These are phyloP conservation scores for Ceratosolen solmsi DNA, from an alignment of 1,140 invertebrate species.

Conservation along the genomic window DNA sequence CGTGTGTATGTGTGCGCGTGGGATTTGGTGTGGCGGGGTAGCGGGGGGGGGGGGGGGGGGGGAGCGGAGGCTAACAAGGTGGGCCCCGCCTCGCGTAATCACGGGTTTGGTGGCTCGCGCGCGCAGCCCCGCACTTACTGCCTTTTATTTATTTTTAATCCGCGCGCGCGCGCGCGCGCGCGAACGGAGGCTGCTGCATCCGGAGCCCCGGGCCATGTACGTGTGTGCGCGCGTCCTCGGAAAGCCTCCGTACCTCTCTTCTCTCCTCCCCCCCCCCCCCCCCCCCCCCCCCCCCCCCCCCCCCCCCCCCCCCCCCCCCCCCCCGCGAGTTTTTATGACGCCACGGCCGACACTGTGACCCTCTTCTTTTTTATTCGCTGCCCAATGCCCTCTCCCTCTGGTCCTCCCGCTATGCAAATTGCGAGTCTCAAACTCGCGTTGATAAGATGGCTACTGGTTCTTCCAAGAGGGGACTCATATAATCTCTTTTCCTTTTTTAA, in stretches of 20 bases:
- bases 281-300: neutral
- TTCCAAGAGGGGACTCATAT: no score
- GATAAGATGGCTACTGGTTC: neutral
- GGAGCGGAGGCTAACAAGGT: constrained; percentile 69
- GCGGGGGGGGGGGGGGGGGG: neutral
- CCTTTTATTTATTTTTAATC: constrained; percentile 74
- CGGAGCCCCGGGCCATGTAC: constrained; percentile 62
- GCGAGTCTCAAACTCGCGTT: no score
- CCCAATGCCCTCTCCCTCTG: neutral
- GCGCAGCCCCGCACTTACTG: constrained; percentile 72
- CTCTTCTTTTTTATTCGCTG: neutral
- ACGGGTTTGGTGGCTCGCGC: constrained; percentile 66
- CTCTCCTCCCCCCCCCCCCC: neutral
- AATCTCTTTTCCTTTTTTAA: no score
- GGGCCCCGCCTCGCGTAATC: constrained; percentile 73
- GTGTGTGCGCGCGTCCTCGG: constrained; percentile 4
- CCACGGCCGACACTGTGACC: neutral
- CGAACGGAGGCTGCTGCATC: constrained; percentile 66
- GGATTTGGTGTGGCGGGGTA: no score
- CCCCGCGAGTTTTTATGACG: neutral
- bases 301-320: neutral
- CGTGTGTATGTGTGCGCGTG: no score
- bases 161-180: constrained; percentile 16
- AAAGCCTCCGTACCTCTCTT: neutral
- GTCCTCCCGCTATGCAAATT: neutral